Conservation (phyloP, 1,140 invertebrate species). For the Drosophila azteca region DNA sequence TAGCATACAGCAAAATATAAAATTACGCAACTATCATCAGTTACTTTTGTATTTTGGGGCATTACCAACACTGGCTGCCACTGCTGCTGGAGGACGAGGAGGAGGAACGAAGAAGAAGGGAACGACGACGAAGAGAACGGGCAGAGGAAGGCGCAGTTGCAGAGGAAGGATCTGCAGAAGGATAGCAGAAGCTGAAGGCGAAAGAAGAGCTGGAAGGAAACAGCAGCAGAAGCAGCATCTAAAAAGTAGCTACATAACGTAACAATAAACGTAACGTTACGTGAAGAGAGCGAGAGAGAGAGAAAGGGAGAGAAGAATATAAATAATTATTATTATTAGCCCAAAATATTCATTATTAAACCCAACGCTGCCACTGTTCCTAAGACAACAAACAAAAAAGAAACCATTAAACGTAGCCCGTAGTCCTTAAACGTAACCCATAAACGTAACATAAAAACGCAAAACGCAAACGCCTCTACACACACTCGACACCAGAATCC, state of each 20-base stretch:
- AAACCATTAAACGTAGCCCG: constrained; percentile 17
- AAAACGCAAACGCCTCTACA: constrained; percentile 38
- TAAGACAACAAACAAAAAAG: constrained; percentile 60
- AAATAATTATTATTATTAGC: constrained; percentile 56
- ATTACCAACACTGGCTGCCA: constrained; percentile 50
- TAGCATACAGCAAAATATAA: constrained; percentile 83
- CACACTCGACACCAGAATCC: constrained; percentile 18
- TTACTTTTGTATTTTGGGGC: constrained; percentile 82
- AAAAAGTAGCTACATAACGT: not conserved
- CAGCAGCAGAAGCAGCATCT: constrained; percentile 19
- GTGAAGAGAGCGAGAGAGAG: constrained; percentile 35
- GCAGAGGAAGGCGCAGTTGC: constrained; percentile 31
- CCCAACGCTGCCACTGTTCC: constrained; percentile 81
- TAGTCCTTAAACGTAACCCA: constrained; percentile 37
- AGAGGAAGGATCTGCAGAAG: constrained; percentile 31
- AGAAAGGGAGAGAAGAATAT: constrained; percentile 22
- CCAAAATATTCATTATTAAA: constrained; percentile 63
- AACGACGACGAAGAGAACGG: constrained; percentile 28
- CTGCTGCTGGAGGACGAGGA: constrained; percentile 73
- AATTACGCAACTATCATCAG: constrained; percentile 83
- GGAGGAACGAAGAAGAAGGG: constrained; percentile 31
- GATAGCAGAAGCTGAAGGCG: constrained; percentile 22
- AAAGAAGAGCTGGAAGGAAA: constrained; percentile 34
- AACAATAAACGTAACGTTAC: constrained; percentile 47
- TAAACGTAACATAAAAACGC: constrained; percentile 48